A percentile compares a stretch with the other conserved stretches of the same genome.
Evolutionary conservation across 1,140 invertebrate genomes (phyloP).

Genomic region (Pygmarrhopalites habei): DNA sequence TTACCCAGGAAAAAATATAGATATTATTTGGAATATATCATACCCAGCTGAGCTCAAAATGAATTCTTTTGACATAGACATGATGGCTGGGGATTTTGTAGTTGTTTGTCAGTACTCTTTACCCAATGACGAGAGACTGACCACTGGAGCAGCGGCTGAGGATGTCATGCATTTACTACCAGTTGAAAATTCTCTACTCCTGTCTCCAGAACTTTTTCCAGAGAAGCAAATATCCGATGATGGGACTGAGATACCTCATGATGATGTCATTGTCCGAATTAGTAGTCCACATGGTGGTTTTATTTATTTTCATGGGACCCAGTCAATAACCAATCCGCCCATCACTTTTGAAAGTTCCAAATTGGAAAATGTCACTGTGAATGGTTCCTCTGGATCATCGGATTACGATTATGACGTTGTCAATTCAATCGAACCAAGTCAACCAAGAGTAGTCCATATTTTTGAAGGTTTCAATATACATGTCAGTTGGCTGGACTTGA

Average conservation of each 20-base stretch:
- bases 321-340: neutral
- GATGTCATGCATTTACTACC: neutral
- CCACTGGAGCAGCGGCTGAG: neutral
- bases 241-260: too few relatives aligned
- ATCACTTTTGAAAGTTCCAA: neutral
- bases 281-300: neutral
- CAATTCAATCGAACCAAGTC: neutral
- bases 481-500: neutral
- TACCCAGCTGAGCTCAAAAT: neutral
- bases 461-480: neutral
- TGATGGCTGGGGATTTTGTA: neutral
- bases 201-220: neutral
- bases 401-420: neutral
- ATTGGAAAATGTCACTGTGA: neutral
- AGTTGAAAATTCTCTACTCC: neutral
- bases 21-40: neutral
- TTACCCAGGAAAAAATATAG: neutral
- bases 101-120: neutral
- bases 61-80: neutral
- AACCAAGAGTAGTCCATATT: neutral
- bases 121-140: neutral
- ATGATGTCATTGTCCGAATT: neutral
- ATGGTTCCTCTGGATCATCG: neutral
- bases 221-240: neutral
- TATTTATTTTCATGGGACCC: neutral